Conservation (phyloP, 2,797 vertebrate genomes). For the Melanotaenia trifasciata region DNA sequence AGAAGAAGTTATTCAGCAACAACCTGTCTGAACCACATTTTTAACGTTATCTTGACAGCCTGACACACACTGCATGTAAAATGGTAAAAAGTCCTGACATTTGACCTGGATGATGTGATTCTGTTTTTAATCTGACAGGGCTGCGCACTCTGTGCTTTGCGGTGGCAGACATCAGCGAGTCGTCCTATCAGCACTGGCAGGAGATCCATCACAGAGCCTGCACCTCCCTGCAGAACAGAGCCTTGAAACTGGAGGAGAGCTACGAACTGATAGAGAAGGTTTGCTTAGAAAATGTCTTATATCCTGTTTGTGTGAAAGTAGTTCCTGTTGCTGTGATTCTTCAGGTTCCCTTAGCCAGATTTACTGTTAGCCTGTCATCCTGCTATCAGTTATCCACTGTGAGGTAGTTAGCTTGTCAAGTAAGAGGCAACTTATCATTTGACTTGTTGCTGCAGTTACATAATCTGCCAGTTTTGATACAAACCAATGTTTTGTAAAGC, state of each 20-base stretch:
- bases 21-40: neutral
- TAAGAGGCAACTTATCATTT: conserved; percentile 18
- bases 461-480: neutral
- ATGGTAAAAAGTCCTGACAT: neutral
- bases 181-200: conserved; percentile 92
- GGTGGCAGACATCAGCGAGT: conserved; percentile 92
- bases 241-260: conserved; percentile 95
- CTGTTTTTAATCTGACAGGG: conserved; percentile 76
- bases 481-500: conserved; percentile 16
- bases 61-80: neutral
- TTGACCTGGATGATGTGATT: conserved; percentile 16
- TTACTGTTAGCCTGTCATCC: neutral
- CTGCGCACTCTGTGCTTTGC: conserved; percentile 96
- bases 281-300: conserved; percentile 29
- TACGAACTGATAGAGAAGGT: conserved; percentile 99
- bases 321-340: neutral
- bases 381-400: neutral
- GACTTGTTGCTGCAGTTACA: conserved; percentile 1
- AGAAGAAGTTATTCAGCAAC: neutral
- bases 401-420: conserved; percentile 8
- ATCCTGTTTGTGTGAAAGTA: conserved; percentile 2
- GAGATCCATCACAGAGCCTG: conserved; percentile 88
- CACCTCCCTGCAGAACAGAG: conserved; percentile 93
- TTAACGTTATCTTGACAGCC: neutral
- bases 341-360: neutral